phyloP scores from a whole-genome alignment of 2,113 vertebrate species.

The Thymallus thymallus region DNA sequence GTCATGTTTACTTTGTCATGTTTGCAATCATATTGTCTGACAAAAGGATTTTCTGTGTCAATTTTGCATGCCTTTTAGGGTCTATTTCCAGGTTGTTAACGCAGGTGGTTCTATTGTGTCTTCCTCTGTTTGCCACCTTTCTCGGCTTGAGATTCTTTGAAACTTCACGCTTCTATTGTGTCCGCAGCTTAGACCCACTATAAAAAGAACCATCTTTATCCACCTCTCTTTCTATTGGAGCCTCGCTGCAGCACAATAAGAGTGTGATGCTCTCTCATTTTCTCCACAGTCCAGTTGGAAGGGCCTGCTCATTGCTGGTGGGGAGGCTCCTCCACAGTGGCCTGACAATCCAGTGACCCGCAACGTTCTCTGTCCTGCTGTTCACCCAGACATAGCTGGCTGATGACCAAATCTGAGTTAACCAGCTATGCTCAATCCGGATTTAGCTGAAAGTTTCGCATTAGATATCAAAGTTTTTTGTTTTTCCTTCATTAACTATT shows the following conservation, averaged over 20 bases:
- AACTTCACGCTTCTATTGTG: slow-evolving; percentile 50
- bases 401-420: slow-evolving; percentile 19
- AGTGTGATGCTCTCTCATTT: slow-evolving; percentile 30
- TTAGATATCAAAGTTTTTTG: too few species aligned
- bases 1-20: slow-evolving; percentile 62
- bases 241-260: slow-evolving; percentile 48
- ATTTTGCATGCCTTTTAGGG: slow-evolving; percentile 62
- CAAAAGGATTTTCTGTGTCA: slow-evolving; percentile 48
- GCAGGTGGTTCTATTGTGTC: slow-evolving; percentile 30
- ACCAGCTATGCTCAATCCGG: slow-evolving; percentile 3
- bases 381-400: slow-evolving; percentile 4
- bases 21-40: slow-evolving; percentile 31
- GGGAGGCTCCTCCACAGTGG: slow-evolving; percentile 21
- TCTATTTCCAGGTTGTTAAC: slow-evolving; percentile 58
- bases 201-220: background rate
- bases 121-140: slow-evolving; percentile 8
- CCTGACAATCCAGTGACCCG: slow-evolving; percentile 3
- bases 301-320: slow-evolving; percentile 26
- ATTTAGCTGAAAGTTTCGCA: slow-evolving; percentile 24
- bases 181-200: slow-evolving; percentile 20
- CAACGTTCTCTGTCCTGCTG: slow-evolving; percentile 7
- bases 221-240: slow-evolving; percentile 9
- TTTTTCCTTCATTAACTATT: too few species aligned
- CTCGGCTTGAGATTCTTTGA: slow-evolving; percentile 27
- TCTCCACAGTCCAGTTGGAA: slow-evolving; percentile 42